phyloP scores from a whole-genome alignment of 2,888 invertebrate genomes.

The Carabus problematicus region DNA sequence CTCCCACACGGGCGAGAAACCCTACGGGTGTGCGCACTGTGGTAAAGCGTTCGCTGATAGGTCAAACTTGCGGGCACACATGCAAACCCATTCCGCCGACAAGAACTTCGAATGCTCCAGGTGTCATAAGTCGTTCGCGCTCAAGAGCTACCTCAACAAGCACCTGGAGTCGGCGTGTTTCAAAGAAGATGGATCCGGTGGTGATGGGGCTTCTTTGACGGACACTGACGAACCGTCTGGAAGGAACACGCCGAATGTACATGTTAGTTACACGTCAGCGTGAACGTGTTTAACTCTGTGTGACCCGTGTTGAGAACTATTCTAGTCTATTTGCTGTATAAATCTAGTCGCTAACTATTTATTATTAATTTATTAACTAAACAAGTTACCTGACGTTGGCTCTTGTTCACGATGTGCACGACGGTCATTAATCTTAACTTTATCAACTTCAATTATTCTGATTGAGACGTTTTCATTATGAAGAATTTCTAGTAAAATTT shows the following conservation, averaged over 20 bases:
- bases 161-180: slow-evolving; percentile 92
- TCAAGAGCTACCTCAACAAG: slow-evolving; percentile 94
- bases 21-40: slow-evolving; percentile 93
- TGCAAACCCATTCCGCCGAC: slow-evolving; percentile 91
- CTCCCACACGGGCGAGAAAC: slow-evolving; percentile 93
- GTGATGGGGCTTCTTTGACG: slow-evolving; percentile 28
- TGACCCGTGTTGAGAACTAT: slow-evolving; percentile 24
- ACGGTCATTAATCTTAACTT: too few relatives aligned
- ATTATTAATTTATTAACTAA: slow-evolving; percentile 34
- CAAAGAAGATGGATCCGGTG: slow-evolving; percentile 63
- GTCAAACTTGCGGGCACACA: slow-evolving; percentile 90
- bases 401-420: background rate
- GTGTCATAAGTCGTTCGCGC: slow-evolving; percentile 90
- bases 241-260: background rate
- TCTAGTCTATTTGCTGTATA: slow-evolving; percentile 42
- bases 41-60: slow-evolving; percentile 95
- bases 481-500: too few relatives aligned
- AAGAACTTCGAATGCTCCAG: slow-evolving; percentile 89
- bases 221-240: slow-evolving; percentile 43
- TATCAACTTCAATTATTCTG: too few relatives aligned
- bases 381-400: slow-evolving; percentile 17
- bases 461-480: too few relatives aligned
- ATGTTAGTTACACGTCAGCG: slow-evolving; percentile 8
- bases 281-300: slow-evolving; percentile 21
- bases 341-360: slow-evolving; percentile 40